Evolutionary conservation across 2,888 invertebrate species (phyloP).

Genomic region (Chrysodeixis includens): DNA sequence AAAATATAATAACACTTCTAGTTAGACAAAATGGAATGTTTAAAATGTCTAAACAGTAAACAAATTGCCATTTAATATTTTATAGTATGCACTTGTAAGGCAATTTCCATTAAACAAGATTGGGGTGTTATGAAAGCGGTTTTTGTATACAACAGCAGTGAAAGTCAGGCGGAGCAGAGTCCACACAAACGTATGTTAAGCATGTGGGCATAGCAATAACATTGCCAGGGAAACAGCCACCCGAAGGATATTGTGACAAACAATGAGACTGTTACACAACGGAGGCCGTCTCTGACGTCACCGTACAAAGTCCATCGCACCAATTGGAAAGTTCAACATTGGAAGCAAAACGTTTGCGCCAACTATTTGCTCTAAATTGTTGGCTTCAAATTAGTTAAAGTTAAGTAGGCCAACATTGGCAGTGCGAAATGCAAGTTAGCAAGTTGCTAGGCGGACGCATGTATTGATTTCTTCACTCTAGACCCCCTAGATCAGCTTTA

Average conservation of each 20-base stretch:
- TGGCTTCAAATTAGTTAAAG: constrained; percentile 47
- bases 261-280: constrained; percentile 65
- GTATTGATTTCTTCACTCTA: neutral
- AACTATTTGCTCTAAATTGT: constrained; percentile 56
- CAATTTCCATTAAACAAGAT: constrained; percentile 13
- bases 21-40: constrained; percentile 7
- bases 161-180: constrained; percentile 28
- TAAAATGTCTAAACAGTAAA: neutral
- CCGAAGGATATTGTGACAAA: constrained; percentile 72
- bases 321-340: constrained; percentile 79
- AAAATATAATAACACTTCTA: constrained; percentile 14
- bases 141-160: constrained; percentile 29
- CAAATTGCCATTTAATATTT: neutral
- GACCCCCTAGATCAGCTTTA: constrained; percentile 12
- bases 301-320: constrained; percentile 72
- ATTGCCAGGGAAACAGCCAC: constrained; percentile 51
- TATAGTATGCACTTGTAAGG: constrained; percentile 11
- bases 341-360: constrained; percentile 56
- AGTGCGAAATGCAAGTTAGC: constrained; percentile 38
- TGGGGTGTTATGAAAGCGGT: constrained; percentile 26
- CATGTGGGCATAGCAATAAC: constrained; percentile 30
- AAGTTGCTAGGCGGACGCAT: constrained; percentile 21
- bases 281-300: constrained; percentile 71
- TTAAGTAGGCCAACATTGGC: constrained; percentile 51
- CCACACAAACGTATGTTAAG: constrained; percentile 17